Percentiles rank a stretch among this genome's conserved stretches.
Conservation (phyloP, 1,140 invertebrate genomes). For the Tetramorium parvispinum region DNA sequence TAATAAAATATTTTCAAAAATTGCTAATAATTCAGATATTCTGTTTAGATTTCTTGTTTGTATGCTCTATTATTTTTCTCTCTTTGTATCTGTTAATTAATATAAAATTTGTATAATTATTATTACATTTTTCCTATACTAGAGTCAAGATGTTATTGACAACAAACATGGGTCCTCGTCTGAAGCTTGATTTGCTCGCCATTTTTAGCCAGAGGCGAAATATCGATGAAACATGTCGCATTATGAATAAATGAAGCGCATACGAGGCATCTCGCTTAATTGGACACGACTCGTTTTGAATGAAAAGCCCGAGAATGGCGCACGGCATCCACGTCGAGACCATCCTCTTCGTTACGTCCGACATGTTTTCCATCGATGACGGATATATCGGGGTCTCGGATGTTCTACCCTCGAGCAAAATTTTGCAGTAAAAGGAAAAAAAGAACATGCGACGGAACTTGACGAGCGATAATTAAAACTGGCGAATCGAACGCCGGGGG, state of each 20-base stretch:
- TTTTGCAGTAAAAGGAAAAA: neutral
- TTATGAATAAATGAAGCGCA: conserved; percentile 44
- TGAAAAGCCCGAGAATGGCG: conserved; percentile 44
- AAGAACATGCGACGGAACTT: neutral
- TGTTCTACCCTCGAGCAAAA: conserved; percentile 13
- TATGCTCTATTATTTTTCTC: neutral
- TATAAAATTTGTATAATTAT: neutral
- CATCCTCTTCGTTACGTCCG: conserved; percentile 43
- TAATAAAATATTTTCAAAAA: neutral
- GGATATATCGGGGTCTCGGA: conserved; percentile 21
- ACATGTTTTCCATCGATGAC: conserved; percentile 50
- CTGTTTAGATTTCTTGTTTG: neutral
- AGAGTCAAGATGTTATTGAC: neutral
- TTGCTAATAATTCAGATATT: neutral
- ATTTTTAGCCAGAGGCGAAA: conserved; percentile 30
- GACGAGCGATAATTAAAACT: conserved; percentile 39
- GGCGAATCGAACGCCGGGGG: neutral
- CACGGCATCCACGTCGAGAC: conserved; percentile 9
- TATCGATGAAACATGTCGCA: conserved; percentile 50
- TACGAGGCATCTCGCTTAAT: conserved; percentile 32
- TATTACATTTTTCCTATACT: neutral
- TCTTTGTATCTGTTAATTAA: neutral
- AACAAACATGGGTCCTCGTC: neutral
- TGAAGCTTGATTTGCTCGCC: neutral
- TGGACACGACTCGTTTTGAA: conserved; percentile 45